Percentiles rank a stretch among this genome's conserved stretches.
phyloP scores from a whole-genome alignment of 2,113 vertebrate species.

The Dipodomys spectabilis region DNA sequence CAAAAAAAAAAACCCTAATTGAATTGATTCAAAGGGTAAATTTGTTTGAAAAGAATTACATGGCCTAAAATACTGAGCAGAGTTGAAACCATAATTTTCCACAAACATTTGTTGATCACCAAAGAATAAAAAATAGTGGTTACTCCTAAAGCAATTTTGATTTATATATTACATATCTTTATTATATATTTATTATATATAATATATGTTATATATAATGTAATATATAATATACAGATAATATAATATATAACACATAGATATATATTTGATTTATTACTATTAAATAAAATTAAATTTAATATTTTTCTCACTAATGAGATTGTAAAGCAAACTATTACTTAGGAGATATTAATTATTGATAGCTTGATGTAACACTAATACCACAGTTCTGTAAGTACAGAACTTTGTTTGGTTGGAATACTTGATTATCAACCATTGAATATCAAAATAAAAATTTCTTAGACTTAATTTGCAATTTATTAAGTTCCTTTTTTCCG shows the following conservation, averaged over 20 bases:
- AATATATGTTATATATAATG: no score
- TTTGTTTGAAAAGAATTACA: background rate
- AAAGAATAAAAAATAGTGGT: background rate
- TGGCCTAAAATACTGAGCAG: background rate
- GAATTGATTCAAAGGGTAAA: background rate
- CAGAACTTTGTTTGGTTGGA: rapidly evolving
- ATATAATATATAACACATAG: no score
- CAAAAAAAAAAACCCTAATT: background rate
- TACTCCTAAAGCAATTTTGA: conserved; percentile 17
- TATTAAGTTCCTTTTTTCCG: background rate
- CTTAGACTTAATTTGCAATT: background rate
- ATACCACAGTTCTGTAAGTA: background rate
- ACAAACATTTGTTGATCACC: background rate
- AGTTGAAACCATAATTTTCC: background rate
- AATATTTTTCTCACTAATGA: background rate
- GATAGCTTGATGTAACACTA: background rate
- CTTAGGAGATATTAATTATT: conserved; percentile 20
- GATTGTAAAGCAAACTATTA: background rate
- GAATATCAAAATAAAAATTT: background rate
- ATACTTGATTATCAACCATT: background rate
- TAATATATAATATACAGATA: no score
- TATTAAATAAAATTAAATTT: conserved; percentile 44
- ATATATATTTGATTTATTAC: background rate
- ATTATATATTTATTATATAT: no score
- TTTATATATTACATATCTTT: background rate